These are phyloP conservation scores for Numida meleagris DNA, from an alignment of 2,113 vertebrate genomes.

Conservation along the genomic window DNA sequence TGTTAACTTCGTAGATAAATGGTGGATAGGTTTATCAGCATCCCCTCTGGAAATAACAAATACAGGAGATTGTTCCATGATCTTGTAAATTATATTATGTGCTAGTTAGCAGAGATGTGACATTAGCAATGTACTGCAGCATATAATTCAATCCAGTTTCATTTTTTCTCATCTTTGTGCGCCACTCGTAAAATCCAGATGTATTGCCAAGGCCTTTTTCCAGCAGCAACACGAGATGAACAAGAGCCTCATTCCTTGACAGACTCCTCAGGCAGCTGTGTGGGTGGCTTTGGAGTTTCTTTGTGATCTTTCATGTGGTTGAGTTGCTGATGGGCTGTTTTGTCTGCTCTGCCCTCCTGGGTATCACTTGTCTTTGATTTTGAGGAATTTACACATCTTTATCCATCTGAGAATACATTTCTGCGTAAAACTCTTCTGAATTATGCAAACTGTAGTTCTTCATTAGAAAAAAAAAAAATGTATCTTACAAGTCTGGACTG, in stretches of 20 bases:
- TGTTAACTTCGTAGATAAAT: background rate
- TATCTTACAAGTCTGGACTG: constrained; percentile 7
- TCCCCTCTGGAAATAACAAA: background rate
- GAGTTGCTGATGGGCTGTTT: constrained; percentile 69
- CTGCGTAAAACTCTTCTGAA: constrained; percentile 56
- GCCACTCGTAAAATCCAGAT: constrained; percentile 58
- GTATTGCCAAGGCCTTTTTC: constrained; percentile 63
- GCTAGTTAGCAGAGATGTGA: constrained; percentile 23
- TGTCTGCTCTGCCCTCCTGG: constrained; percentile 57
- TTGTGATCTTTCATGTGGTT: constrained; percentile 74
- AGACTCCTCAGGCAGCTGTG: constrained; percentile 58
- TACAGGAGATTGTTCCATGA: background rate
- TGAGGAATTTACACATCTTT: constrained; percentile 66
- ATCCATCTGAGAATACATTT: constrained; percentile 59
- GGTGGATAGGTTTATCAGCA: constrained; percentile 3
- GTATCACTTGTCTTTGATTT: constrained; percentile 68
- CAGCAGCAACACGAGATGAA: constrained; percentile 46
- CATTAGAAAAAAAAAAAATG: constrained; percentile 47
- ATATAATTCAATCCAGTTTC: constrained; percentile 21
- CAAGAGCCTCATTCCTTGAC: constrained; percentile 62
- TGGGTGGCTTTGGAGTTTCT: constrained; percentile 66
- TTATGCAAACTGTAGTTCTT: constrained; percentile 53
- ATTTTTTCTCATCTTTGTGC: constrained; percentile 62
- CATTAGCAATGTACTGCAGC: background rate
- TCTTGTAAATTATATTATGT: constrained; percentile 22